phyloP scores from a whole-genome alignment of 2,797 vertebrate species.

The Neosilurus hyrtlii region DNA sequence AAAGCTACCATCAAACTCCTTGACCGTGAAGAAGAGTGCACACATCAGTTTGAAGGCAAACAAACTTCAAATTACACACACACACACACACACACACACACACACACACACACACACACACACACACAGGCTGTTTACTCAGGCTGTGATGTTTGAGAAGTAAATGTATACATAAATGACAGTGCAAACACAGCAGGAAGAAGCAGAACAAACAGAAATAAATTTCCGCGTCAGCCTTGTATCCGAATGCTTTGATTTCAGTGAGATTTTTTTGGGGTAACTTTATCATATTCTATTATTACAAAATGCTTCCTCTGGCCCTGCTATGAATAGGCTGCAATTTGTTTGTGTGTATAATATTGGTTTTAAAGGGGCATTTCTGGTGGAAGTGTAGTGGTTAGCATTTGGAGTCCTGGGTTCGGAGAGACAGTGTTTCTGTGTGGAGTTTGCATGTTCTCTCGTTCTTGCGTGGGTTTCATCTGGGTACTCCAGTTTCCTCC shows the following conservation, averaged over 20 bases:
- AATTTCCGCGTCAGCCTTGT: too few relatives aligned
- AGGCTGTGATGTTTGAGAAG: slow-evolving; percentile 9
- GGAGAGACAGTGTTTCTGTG: too few relatives aligned
- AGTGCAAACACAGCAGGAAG: neutral
- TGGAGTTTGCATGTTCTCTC: too few relatives aligned
- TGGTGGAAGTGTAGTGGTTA: too few relatives aligned
- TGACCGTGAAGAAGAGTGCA: neutral
- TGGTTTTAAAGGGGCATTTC: neutral
- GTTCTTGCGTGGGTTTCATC: too few relatives aligned
- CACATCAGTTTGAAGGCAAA: neutral
- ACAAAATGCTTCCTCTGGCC: neutral
- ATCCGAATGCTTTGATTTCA: neutral
- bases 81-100: neutral
- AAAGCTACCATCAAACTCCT: neutral
- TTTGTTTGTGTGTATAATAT: neutral
- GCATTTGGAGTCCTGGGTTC: too few relatives aligned
- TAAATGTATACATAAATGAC: slow-evolving; percentile 3
- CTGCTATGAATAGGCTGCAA: neutral
- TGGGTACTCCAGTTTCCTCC: too few relatives aligned
- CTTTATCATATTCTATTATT: neutral
- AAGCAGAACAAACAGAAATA: neutral
- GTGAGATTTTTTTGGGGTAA: neutral
- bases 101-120: neutral
- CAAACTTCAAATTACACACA: neutral
- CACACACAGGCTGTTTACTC: neutral